Percentiles rank a stretch among this genome's conserved stretches.
Conservation (phyloP, 2,113 vertebrate genomes). For the Chaetops frenatus region DNA sequence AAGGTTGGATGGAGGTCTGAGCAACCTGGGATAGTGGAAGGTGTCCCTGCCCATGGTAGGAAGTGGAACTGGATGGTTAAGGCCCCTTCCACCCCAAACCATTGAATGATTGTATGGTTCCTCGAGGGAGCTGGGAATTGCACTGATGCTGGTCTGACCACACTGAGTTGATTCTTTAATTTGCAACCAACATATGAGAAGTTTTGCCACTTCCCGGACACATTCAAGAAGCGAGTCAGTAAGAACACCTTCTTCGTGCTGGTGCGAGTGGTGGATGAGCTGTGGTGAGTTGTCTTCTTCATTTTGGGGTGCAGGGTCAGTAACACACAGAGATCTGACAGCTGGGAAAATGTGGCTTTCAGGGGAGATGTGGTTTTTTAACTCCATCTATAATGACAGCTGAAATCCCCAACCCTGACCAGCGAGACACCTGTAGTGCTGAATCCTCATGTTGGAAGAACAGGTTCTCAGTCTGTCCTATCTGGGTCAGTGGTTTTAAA, state of each 20-base stretch:
- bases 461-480: neutral
- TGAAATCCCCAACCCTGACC: neutral
- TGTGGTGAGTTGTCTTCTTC: conserved; percentile 83
- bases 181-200: conserved; percentile 83
- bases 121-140: neutral
- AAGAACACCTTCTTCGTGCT: conserved; percentile 99
- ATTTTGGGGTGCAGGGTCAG: neutral
- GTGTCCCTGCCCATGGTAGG: neutral
- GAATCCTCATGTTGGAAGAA: neutral
- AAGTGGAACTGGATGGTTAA: neutral
- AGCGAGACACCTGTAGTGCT: accelerated
- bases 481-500: neutral
- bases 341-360: accelerated
- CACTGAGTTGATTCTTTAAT: conserved; percentile 75
- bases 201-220: conserved; percentile 94
- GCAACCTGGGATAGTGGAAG: neutral
- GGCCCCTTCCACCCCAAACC: neutral
- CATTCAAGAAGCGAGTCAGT: conserved; percentile 95
- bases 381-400: neutral
- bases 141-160: neutral
- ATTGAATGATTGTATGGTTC: neutral
- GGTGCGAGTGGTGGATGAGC: conserved; percentile 94
- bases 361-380: neutral
- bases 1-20: neutral
- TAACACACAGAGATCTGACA: neutral